phyloP scores from a whole-genome alignment of 2,797 vertebrate genomes.

The Rhinophrynus dorsalis region DNA sequence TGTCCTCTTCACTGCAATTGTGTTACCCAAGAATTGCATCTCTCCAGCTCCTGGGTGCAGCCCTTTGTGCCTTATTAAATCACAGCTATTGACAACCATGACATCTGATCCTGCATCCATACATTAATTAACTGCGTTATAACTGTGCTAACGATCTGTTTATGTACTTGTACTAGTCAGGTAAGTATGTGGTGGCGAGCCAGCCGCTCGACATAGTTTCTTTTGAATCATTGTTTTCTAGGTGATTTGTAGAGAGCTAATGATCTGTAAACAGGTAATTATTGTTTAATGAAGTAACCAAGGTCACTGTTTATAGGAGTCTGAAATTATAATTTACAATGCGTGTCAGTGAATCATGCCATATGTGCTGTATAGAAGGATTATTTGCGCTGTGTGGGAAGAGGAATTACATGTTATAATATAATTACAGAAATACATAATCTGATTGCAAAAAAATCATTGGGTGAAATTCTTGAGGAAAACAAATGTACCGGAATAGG shows the following conservation, averaged over 20 bases:
- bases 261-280: slow-evolving; percentile 34
- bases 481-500: no score
- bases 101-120: background rate
- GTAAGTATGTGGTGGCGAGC: slow-evolving; percentile 25
- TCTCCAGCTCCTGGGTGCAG: no score
- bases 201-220: slow-evolving; percentile 3
- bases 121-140: slow-evolving; percentile 24
- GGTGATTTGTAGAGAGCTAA: slow-evolving; percentile 22
- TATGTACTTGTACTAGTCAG: slow-evolving; percentile 33
- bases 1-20: no score
- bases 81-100: no score
- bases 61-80: no score
- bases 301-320: slow-evolving; percentile 15
- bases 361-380: slow-evolving; percentile 2
- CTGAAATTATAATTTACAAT: slow-evolving; percentile 17
- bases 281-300: slow-evolving; percentile 31
- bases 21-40: no score
- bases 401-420: slow-evolving; percentile 4
- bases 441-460: no score
- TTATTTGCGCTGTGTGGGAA: background rate
- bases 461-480: no score
- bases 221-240: slow-evolving; percentile 13
- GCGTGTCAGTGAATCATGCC: slow-evolving; percentile 6
- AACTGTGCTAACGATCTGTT: slow-evolving; percentile 36
- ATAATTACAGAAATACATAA: background rate